Evolutionary conservation across 2,113 vertebrate genomes (phyloP), one percentile per base, ranked within the genome.

Genomic region (Cheirogaleus medius): DNA sequence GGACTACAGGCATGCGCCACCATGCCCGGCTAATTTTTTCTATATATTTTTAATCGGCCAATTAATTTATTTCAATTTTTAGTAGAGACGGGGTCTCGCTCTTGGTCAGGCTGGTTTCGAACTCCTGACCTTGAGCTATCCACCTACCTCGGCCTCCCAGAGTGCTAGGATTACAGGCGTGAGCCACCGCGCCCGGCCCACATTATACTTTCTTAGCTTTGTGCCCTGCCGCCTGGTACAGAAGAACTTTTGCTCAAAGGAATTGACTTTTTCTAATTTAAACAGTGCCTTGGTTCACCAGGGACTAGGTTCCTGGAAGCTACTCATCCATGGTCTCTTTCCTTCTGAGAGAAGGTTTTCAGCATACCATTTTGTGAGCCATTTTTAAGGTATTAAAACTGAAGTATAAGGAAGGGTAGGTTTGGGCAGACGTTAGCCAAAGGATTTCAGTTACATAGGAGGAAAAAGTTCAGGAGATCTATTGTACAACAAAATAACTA

Each of bases 311-410:
- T 14, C 73, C 49, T 86, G 39, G 37, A 88, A 89, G 66, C 78
- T 89, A 39, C 25, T 89, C 9, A 5, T 39, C 32, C 66, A 76
- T 82, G 10, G 32, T 76, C 71, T 80, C n/a, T 77, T 90, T 60
- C 56, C 37, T 27, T 78, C 39, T 85, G 37, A 85, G 64, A 69
- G 94, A 92, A 85, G 71, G 47, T 85, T 81, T 25, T 42, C 5
- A 74, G 54, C 9, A 42, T 56, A 78, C 32, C 63, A 92, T 74
- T 87, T 90, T 86, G 56, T 94, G 25, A 96, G 37, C 39, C 77
- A 76, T 86, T 76, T 94, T 17, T 76, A 92, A 90, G 32, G 32
- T 90, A 82, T 63, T 84, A 74, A 84, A 87, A 78, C 60, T 76
- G 44, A 91, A 88, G 32, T 83, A 29, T 44, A 34, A 15, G 11